Evolutionary conservation across 2,888 invertebrate species (phyloP).

Genomic region (Eumerus sabulonum): DNA sequence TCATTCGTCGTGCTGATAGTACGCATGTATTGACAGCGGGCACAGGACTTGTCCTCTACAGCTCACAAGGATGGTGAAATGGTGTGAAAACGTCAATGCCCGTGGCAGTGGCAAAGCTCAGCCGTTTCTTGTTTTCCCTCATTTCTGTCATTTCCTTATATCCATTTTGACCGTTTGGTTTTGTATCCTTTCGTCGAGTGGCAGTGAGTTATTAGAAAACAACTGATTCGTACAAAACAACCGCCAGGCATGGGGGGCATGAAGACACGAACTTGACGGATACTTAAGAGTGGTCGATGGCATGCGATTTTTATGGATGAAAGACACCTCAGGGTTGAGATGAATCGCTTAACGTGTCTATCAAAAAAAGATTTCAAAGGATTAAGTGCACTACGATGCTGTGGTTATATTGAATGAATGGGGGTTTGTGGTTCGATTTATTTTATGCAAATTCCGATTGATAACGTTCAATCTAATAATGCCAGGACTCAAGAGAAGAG

Average conservation of each 20-base stretch:
- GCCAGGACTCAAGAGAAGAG: conserved; percentile 6
- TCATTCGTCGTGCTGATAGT: background rate
- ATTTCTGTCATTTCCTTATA: too few relatives aligned
- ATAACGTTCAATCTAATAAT: conserved; percentile 6
- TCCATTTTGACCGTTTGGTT: too few relatives aligned
- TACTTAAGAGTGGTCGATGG: too few relatives aligned
- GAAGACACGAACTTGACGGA: too few relatives aligned
- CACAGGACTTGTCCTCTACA: too few relatives aligned
- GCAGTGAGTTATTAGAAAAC: conserved; percentile 4
- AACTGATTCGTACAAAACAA: conserved; percentile 6
- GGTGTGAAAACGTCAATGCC: too few relatives aligned
- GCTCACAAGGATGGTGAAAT: background rate
- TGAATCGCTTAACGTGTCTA: conserved; percentile 21
- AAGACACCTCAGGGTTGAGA: conserved; percentile 2
- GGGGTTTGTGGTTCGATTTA: conserved; percentile 1
- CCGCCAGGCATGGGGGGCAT: too few relatives aligned
- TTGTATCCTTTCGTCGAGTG: background rate
- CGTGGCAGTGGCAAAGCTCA: too few relatives aligned
- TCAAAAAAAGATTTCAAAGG: conserved; percentile 9
- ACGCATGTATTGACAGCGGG: conserved; percentile 15
- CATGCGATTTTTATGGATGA: conserved; percentile 8
- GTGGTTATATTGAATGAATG: background rate
- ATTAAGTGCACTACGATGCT: conserved; percentile 10
- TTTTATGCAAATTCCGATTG: conserved; percentile 33
- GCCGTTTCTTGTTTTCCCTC: too few relatives aligned